Base-by-base conservation (phyloP, 2,888 invertebrate species). In the Brachylomia viminalis region DNA sequence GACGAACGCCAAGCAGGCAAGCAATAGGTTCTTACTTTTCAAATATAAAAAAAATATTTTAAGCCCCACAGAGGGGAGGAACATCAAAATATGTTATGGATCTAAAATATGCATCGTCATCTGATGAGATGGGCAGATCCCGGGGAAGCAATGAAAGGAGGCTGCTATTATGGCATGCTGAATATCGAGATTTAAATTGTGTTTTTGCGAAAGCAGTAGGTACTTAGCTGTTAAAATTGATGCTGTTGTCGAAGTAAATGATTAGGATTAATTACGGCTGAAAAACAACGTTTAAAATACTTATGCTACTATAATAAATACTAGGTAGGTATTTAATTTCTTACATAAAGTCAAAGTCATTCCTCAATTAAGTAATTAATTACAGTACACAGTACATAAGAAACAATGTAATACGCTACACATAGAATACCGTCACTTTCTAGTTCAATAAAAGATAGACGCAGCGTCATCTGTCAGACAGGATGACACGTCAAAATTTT, bases 61-160 rank as follows among this genome's bases (percentile, higher is more conserved):
- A 58, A 58, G 61, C 27, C 38, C 52, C 49, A 61, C 58, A 69
- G 77, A 76, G 77, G 83, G 83, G 75, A 54, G 74, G 75, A 81
- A 79, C 72, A 85, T 87, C 87, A 93, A 93, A 93, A 93, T 92
- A 92, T 93, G 92, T 93, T 93, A 92, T 92, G 90, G 80, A 68
- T 71, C 47, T 1, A 70, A 87, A 84, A 89, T 78, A 8, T 59
- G 89, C 90, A 0, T 7, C 83, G 90, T 93, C 93, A 93, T 82
- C 74, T 59, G 62, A 88, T 86, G 86, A 89, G 73, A 83, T 33
- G n/a, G 38, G 62, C 72, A 38, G 17, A 76, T 72, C 62, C 23
- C 13, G 11, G 67, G 27, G 38, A 66, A 58, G 65, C 59, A 23
- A 30, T 76, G 71, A 88, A 83, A 76, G 15, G 72, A 67, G 66